A percentile compares a stretch with the other conserved stretches of the same genome.
phyloP scores from a whole-genome alignment of 2,797 vertebrate genomes.

The Gymnoscopelus braueri region DNA sequence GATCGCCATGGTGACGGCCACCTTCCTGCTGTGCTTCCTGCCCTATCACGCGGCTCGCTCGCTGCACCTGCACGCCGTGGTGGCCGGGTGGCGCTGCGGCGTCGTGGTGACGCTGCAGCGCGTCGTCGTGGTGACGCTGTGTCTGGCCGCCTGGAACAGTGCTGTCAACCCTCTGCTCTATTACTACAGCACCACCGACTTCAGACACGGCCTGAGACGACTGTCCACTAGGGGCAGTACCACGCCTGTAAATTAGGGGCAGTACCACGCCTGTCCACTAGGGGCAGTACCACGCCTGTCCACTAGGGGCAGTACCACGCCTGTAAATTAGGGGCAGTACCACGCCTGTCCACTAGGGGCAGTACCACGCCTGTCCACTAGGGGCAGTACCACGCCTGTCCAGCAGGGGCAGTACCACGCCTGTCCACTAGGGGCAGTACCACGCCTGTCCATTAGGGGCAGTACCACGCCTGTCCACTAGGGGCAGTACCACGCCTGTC shows the following conservation, averaged over 20 bases:
- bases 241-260: not conserved
- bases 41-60: constrained; percentile 76
- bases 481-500: too few species aligned
- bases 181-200: constrained; percentile 73
- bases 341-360: too few species aligned
- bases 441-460: too few species aligned
- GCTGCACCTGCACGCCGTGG: constrained; percentile 65
- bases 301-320: too few species aligned
- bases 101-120: constrained; percentile 47
- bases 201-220: constrained; percentile 51
- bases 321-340: too few species aligned
- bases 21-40: constrained; percentile 78
- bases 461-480: too few species aligned
- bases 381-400: not conserved
- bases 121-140: constrained; percentile 68
- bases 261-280: not conserved
- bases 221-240: not conserved
- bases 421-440: too few species aligned
- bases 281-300: not conserved
- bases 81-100: constrained; percentile 16
- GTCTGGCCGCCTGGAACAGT: constrained; percentile 74
- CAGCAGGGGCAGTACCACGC: too few species aligned
- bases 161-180: constrained; percentile 79
- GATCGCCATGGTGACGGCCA: constrained; percentile 64
- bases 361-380: too few species aligned